Evolutionary conservation across 1,140 invertebrate species (phyloP).

Genomic region (Drosophila cardini): DNA sequence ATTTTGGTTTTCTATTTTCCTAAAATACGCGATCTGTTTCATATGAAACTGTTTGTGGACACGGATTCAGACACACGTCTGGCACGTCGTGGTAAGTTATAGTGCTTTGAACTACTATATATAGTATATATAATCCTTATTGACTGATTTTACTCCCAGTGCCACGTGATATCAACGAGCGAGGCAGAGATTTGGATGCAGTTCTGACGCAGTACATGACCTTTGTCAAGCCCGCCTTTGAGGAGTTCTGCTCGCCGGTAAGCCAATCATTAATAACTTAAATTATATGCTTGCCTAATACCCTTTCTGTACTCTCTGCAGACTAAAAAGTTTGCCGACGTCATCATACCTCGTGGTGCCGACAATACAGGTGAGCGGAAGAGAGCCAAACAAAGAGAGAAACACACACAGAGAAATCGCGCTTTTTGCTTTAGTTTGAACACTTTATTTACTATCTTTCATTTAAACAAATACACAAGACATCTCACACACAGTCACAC

Average conservation of each 20-base stretch:
- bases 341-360: conserved; percentile 98
- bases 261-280: conserved; percentile 45
- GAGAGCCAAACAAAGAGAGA: not conserved
- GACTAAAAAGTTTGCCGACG: conserved; percentile 99
- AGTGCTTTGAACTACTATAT: not conserved
- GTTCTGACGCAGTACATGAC: conserved; percentile 98
- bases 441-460: conserved; percentile 21
- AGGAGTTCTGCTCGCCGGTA: conserved; percentile 99
- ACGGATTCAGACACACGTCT: conserved; percentile 99
- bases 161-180: conserved; percentile 96
- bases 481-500: conserved; percentile 2
- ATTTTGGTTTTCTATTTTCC: conserved; percentile 99
- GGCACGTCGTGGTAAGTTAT: conserved; percentile 92
- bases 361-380: conserved; percentile 95
- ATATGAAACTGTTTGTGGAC: conserved; percentile 99
- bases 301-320: conserved; percentile 76
- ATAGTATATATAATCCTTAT: conserved; percentile 26
- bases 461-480: conserved; percentile 26
- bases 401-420: conserved; percentile 12
- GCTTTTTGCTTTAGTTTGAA: conserved; percentile 46
- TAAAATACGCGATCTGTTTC: conserved; percentile 96
- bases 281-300: not conserved
- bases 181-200: conserved; percentile 96
- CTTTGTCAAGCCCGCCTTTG: conserved; percentile 99
- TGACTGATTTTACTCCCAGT: conserved; percentile 86